Evolutionary conservation across 2,797 vertebrate genomes (phyloP).

Genomic region (Sphaeramia orbicularis): DNA sequence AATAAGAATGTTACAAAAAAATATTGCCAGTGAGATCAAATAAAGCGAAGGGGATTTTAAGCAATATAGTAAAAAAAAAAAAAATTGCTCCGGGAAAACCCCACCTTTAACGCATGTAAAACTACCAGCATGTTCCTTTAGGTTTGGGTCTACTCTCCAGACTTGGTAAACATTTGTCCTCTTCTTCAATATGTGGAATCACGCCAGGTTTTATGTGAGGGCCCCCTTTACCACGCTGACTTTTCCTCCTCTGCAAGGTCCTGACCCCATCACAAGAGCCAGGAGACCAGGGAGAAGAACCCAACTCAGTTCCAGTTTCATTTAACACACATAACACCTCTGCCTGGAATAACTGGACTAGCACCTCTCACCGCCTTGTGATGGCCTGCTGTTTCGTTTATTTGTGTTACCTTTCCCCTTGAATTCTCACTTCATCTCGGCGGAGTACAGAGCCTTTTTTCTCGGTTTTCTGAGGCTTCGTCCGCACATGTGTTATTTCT

Average conservation of each 20-base stretch:
- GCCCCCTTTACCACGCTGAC: slow-evolving; percentile 50
- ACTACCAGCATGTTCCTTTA: neutral
- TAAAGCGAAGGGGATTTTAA: no score
- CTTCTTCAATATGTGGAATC: slow-evolving; percentile 53
- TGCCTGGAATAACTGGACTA: slow-evolving; percentile 76
- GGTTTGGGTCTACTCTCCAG: slow-evolving; percentile 33
- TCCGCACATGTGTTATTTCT: slow-evolving; percentile 34
- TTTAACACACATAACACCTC: slow-evolving; percentile 79
- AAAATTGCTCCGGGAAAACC: no score
- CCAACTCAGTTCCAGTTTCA: slow-evolving; percentile 70
- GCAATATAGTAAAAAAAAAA: no score
- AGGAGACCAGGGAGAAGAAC: slow-evolving; percentile 63
- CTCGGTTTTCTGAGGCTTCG: slow-evolving; percentile 21
- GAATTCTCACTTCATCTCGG: slow-evolving; percentile 69
- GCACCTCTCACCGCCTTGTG: slow-evolving; percentile 68
- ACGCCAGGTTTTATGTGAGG: slow-evolving; percentile 50
- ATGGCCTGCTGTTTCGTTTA: slow-evolving; percentile 70
- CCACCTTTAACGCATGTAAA: neutral
- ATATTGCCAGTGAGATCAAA: no score
- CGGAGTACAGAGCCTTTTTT: slow-evolving; percentile 27
- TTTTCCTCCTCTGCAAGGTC: slow-evolving; percentile 65
- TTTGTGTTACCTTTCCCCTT: slow-evolving; percentile 75
- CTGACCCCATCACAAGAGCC: slow-evolving; percentile 78
- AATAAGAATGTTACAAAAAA: no score
- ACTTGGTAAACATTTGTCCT: slow-evolving; percentile 56